A percentile compares a stretch with the other conserved stretches of the same genome.
phyloP scores from a whole-genome alignment of 2,888 invertebrate genomes.

The Timema podura region DNA sequence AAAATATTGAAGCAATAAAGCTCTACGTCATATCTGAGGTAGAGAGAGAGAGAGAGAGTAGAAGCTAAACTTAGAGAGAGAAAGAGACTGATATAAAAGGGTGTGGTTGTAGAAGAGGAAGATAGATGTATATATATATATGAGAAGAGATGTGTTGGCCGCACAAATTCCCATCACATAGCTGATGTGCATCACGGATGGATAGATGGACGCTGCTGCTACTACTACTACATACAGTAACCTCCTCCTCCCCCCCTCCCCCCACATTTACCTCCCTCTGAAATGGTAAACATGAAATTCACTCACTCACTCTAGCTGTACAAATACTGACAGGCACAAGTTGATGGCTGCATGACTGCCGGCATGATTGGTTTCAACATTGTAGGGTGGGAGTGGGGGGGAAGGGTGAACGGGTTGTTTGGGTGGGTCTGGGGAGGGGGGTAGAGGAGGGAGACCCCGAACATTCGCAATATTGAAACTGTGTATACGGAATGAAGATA shows the following conservation, averaged over 20 bases:
- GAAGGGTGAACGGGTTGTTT: slow-evolving; percentile 13
- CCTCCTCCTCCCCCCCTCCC: background rate
- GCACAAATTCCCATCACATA: slow-evolving; percentile 29
- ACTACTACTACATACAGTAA: background rate
- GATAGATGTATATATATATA: no score
- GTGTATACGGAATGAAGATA: slow-evolving; percentile 10
- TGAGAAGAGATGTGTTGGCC: no score
- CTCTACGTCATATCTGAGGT: no score
- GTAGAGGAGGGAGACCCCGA: slow-evolving; percentile 4
- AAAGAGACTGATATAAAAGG: no score
- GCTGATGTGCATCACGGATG: slow-evolving; percentile 27
- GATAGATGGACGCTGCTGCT: slow-evolving; percentile 22
- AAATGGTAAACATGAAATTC: slow-evolving; percentile 33
- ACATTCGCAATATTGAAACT: slow-evolving; percentile 28
- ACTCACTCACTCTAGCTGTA: slow-evolving; percentile 28
- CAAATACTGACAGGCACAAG: slow-evolving; percentile 28
- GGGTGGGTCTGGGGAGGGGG: slow-evolving; percentile 10
- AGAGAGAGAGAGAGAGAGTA: no score
- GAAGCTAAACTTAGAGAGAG: no score
- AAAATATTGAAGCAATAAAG: no score
- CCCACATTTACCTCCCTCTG: slow-evolving; percentile 11
- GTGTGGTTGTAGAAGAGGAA: no score
- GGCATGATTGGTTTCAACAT: slow-evolving; percentile 26
- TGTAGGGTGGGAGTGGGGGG: slow-evolving; percentile 10
- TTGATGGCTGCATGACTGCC: slow-evolving; percentile 24